Evolutionary conservation across 2,888 invertebrate species (phyloP).

Genomic region (Drosophila atripex): DNA sequence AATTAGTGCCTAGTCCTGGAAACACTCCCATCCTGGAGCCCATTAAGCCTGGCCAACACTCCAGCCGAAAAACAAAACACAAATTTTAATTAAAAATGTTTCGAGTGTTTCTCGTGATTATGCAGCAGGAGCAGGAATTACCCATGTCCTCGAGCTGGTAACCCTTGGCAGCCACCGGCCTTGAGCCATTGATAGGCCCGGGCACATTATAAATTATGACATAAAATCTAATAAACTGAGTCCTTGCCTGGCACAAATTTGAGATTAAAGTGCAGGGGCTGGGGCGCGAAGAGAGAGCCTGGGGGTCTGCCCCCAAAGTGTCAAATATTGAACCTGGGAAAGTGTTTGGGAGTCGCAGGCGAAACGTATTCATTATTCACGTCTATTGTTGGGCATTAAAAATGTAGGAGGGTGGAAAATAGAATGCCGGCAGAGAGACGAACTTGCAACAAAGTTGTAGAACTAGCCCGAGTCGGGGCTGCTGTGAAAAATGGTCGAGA

Average conservation of each 20-base stretch:
- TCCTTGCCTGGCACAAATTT: conserved; percentile 31
- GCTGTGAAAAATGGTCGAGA: conserved; percentile 67
- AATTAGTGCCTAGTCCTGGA: conserved; percentile 22
- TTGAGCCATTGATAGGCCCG: conserved; percentile 31
- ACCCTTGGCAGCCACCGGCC: conserved; percentile 17
- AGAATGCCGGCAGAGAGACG: conserved; percentile 21
- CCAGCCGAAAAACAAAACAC: conserved; percentile 53
- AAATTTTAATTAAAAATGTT: conserved; percentile 74
- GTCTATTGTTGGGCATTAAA: conserved; percentile 69
- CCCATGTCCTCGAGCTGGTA: conserved; percentile 34
- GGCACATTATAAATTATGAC: conserved; percentile 70
- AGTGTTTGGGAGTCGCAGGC: conserved; percentile 22
- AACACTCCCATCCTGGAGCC: conserved; percentile 15
- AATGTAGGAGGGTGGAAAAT: conserved; percentile 50
- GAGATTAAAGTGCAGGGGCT: conserved; percentile 39
- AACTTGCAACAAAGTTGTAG: conserved; percentile 63
- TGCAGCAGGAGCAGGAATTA: conserved; percentile 40
- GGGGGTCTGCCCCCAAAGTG: conserved; percentile 37
- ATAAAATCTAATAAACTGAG: conserved; percentile 64
- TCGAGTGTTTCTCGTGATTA: conserved; percentile 60
- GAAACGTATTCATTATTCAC: conserved; percentile 66
- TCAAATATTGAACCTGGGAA: conserved; percentile 56
- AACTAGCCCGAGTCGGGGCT: conserved; percentile 39
- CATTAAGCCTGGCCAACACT: conserved; percentile 34
- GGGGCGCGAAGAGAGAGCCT: not conserved